These are phyloP conservation scores for Limnodromus scolopaceus DNA, from an alignment of 2,797 vertebrate genomes.

Conservation along the genomic window DNA sequence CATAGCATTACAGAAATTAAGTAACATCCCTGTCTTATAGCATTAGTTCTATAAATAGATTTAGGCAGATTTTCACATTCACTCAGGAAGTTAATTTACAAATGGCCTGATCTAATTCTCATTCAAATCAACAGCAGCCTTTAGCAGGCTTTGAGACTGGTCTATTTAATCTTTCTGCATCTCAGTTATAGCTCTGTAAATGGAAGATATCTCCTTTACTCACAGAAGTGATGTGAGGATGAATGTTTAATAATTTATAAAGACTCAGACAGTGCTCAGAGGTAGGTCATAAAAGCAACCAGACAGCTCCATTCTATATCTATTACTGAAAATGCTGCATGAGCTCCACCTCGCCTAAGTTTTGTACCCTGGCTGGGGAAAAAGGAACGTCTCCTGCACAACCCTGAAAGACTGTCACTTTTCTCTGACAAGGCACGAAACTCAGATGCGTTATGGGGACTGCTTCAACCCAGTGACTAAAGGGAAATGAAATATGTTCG, in stretches of 20 bases:
- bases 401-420: not conserved
- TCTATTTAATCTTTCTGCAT: not conserved
- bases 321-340: not conserved
- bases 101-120: not conserved
- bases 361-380: not conserved
- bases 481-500: not conserved
- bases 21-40: not conserved
- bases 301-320: not conserved
- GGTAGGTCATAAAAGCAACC: not conserved
- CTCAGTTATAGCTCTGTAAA: not conserved
- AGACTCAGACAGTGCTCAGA: not conserved
- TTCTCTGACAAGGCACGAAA: not conserved
- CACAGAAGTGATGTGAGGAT: not conserved
- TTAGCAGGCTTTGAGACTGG: not conserved
- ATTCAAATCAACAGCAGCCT: not conserved
- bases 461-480: not conserved
- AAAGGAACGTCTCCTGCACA: rapidly evolving
- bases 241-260: constrained; percentile 25
- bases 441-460: rapidly evolving
- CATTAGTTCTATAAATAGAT: not conserved
- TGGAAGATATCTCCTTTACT: not conserved
- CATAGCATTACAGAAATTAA: not conserved
- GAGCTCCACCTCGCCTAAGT: not conserved
- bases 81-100: not conserved
- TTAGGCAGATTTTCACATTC: not conserved